Conservation (phyloP, 1,140 invertebrate species). For the Magallana angulata region DNA sequence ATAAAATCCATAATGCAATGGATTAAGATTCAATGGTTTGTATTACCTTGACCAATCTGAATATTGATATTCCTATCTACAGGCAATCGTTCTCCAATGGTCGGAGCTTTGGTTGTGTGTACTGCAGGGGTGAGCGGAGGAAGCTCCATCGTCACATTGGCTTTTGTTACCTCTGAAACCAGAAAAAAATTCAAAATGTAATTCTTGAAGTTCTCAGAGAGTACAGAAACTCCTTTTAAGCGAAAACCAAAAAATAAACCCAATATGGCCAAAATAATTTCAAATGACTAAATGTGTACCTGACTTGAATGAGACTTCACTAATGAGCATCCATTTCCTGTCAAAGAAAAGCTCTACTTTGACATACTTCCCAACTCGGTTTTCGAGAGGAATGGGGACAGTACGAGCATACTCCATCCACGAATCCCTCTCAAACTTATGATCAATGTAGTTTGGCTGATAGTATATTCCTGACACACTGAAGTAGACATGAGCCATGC, state of each 20-base stretch:
- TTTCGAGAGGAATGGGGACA: conserved; percentile 90
- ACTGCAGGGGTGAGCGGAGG: background rate
- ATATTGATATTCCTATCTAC: background rate
- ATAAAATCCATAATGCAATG: too few species aligned
- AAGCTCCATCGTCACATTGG: conserved; percentile 1
- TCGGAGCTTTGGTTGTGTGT: background rate
- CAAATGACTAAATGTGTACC: conserved; percentile 52
- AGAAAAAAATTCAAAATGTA: background rate
- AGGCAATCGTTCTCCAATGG: background rate
- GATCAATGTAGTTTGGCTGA: conserved; percentile 85
- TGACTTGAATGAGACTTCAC: conserved; percentile 85
- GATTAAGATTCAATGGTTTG: too few species aligned
- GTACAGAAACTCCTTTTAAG: background rate
- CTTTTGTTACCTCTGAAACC: background rate
- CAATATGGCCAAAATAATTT: background rate
- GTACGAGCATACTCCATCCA: conserved; percentile 91
- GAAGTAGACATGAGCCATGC: conserved; percentile 86
- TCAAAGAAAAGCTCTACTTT: conserved; percentile 90
- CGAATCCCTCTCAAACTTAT: conserved; percentile 88
- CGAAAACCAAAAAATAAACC: background rate
- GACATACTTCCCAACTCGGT: conserved; percentile 90
- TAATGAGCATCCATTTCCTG: conserved; percentile 92
- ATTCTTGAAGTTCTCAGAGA: too few species aligned
- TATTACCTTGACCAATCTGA: conserved; percentile 2
- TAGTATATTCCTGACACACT: conserved; percentile 89